Conservation (phyloP, 2,113 vertebrate species). For the Cepphus grylle region DNA sequence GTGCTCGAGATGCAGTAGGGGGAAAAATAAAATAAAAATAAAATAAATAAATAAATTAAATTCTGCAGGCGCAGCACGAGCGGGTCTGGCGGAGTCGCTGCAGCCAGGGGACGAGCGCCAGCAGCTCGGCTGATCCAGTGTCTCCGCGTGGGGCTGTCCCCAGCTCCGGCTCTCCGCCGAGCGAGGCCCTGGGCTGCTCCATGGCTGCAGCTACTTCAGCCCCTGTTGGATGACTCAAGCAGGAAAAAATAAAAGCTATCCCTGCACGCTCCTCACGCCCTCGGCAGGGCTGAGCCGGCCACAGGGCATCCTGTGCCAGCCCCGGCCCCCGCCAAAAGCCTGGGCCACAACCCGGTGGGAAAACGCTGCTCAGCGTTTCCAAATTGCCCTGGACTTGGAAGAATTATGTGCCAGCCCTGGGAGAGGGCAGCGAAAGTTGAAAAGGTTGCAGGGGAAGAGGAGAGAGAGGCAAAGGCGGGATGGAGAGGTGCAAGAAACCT, state of each 20-base stretch:
- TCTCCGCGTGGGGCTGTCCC: background rate
- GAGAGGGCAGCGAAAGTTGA: background rate
- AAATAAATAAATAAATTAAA: background rate
- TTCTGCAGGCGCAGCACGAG: background rate
- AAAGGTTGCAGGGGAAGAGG: background rate
- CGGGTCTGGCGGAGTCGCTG: background rate
- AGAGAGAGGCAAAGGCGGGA: background rate
- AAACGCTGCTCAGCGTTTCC: background rate
- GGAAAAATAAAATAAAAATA: background rate
- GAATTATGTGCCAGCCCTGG: background rate
- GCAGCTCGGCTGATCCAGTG: background rate
- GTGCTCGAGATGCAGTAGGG: background rate
- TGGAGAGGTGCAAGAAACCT: background rate
- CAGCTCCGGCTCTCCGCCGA: background rate
- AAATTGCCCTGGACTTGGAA: no score
- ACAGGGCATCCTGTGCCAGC: background rate
- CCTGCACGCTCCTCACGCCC: background rate
- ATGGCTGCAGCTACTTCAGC: background rate
- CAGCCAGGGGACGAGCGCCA: background rate
- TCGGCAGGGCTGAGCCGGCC: background rate
- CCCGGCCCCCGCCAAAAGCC: background rate
- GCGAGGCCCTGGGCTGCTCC: background rate
- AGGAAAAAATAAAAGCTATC: background rate
- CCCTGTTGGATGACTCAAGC: background rate
- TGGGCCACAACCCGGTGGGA: background rate